phyloP scores from a whole-genome alignment of 2,888 invertebrate species.

The Pachydiplax longipennis region DNA sequence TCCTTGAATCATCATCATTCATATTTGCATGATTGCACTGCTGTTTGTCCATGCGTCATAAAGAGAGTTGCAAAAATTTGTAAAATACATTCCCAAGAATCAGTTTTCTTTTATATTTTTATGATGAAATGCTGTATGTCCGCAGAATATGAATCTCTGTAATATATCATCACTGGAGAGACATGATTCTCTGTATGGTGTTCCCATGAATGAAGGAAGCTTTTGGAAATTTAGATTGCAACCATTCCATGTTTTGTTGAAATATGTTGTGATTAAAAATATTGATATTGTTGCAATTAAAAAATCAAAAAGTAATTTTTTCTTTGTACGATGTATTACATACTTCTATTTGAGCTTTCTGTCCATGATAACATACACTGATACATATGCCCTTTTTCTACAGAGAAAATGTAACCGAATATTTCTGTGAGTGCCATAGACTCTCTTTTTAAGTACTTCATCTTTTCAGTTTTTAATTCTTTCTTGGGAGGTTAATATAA shows the following conservation, averaged over 20 bases:
- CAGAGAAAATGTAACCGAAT: too few species aligned
- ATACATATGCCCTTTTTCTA: background rate
- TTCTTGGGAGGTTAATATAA: too few species aligned
- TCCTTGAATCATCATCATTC: background rate
- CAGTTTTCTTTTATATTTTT: background rate
- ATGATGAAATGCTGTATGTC: background rate
- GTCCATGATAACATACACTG: background rate
- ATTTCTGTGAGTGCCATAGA: too few species aligned
- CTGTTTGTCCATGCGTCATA: background rate
- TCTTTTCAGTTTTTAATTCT: too few species aligned
- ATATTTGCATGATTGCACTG: background rate
- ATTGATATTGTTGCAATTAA: background rate
- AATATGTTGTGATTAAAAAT: background rate
- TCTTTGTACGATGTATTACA: background rate
- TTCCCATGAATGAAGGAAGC: background rate
- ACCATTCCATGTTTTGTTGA: too few species aligned
- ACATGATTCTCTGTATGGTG: background rate
- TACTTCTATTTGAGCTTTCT: background rate
- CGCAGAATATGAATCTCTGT: background rate
- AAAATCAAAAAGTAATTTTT: too few species aligned
- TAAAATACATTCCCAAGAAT: background rate
- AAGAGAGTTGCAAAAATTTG: background rate
- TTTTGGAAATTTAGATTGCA: background rate
- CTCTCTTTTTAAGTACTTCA: too few species aligned
- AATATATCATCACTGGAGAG: background rate